Evolutionary conservation across 2,113 vertebrate species (phyloP), one percentile per base, ranked within the genome.

Genomic region (Phyllopteryx taeniolatus): DNA sequence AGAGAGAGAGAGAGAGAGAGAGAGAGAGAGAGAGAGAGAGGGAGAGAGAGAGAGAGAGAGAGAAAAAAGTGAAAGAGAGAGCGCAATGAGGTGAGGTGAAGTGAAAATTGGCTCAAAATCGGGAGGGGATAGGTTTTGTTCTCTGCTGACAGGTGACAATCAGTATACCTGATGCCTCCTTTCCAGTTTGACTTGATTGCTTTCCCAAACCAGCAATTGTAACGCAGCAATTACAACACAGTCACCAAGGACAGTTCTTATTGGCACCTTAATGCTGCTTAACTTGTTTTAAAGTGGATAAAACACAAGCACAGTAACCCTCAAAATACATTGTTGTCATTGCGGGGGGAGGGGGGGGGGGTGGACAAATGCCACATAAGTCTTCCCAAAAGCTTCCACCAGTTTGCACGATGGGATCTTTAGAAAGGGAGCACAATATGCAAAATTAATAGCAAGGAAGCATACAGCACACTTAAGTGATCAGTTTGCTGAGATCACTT

Each of bases 101-200:
- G 78, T 74, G 56, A 78, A 64, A 67, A 17, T 2, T 73, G 54
- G 72, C 62, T 59, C 49, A n/a, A 59, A 72, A 61, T 66, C 54
- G 68, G 65, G 0, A 13, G 15, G 49, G 46, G 68, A 43, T 59
- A 59, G 47, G 42, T 33, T 64, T 72, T 69, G 27, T 61, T 70
- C 79, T 76, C 59, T 83, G 74, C 70, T 85, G 77, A 80, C 79
- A 60, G 67, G 22, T 61, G 17, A 53, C 47, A 72, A 20, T 9
- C 46, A 70, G 31, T 71, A 35, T 83, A 83, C 77, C 86, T 91
- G 77, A 81, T 78, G 78, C 35, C 63, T 79, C 62, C 49, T 77
- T 67, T 81, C 63, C 31, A 61, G 51, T 59, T 71, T 73, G 68
- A 75, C 77, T 70, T 73, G 60, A 67, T 80, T 82, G 68, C 73